Evolutionary conservation across 2,113 vertebrate genomes (phyloP).

Genomic region (Dicrurus megarhynchus): DNA sequence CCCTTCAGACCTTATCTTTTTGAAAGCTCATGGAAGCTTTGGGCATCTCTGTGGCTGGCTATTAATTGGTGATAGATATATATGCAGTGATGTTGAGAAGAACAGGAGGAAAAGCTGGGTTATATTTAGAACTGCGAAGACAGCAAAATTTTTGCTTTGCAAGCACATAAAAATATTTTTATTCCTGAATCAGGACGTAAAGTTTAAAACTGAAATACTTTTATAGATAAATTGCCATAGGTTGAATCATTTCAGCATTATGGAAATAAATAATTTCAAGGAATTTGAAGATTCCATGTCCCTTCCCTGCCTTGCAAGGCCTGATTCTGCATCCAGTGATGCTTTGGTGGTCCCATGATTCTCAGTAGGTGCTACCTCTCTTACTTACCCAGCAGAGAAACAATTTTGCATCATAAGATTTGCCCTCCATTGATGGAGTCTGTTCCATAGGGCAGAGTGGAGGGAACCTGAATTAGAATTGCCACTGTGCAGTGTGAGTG

Average conservation of each 20-base stretch:
- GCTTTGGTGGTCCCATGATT: not conserved
- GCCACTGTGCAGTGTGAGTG: not conserved
- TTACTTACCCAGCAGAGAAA: not conserved
- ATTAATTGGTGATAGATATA: not conserved
- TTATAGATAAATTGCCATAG: not conserved
- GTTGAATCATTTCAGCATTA: not conserved
- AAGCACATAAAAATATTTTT: not conserved
- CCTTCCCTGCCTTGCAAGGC: not conserved
- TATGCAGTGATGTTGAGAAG: not conserved
- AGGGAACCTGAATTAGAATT: not conserved
- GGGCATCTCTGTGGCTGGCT: not conserved
- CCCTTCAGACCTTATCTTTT: not conserved
- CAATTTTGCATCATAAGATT: not conserved
- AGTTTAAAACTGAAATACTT: not conserved
- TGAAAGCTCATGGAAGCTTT: not conserved
- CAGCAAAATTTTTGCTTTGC: not conserved
- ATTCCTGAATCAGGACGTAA: not conserved
- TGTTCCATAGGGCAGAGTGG: fast-evolving
- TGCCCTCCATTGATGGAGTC: not conserved
- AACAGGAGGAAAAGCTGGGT: not conserved
- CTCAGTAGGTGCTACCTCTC: not conserved
- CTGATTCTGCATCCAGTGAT: not conserved
- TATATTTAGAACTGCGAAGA: not conserved
- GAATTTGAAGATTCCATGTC: not conserved
- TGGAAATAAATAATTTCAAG: not conserved